Evolutionary conservation across 37 sponge, comb jelly and placozoan genomes (phyloP), one percentile per base, ranked within the genome.

Genomic region (Agelas oroides): DNA sequence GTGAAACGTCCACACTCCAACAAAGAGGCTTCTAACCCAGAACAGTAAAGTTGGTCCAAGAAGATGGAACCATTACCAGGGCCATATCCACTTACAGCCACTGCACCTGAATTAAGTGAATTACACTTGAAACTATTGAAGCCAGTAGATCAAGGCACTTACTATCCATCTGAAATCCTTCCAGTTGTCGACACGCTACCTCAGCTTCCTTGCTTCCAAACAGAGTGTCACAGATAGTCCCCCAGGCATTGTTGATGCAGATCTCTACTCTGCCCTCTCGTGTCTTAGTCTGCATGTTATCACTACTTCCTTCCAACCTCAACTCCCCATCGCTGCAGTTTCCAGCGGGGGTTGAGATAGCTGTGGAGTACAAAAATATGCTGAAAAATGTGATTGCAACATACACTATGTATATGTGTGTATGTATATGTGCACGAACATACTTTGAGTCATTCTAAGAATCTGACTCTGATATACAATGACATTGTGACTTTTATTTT

Each of bases 231-330:
- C 78, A 77, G 25, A 77, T 25, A 77, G 63, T 77, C 1, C 78
- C 78, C 78, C 78, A 77, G 16, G 78, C 78, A 39, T 62, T 77
- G 65, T 77, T 77, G 41, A 77, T 63, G 41, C 78, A 77, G 41
- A 77, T 21, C 35, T 77, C 78, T 5, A 77, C 65, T 63, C 78
- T 28, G 0, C 78, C 78, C 16, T 55, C 57, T 14, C 53, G 32
- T 31, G 24, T 36, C 14, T 5, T 12, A 2, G 14, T 61, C 27
- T 27, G 58, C 30, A 75, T 23, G 24, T 14, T 25, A 3, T 75
- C 32, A 39, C n/a, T 63, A 2, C 65, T 65, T 39, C 46, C 65
- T 1, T 15, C 65, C 37, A 77, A 23, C 19, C 78, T 37, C 27
- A 77, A 13, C 12, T 77, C 46, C 20, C 78, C 64, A 62, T 63